These are phyloP conservation scores for Zoanthus sansibaricus DNA, from an alignment of 92 coral and sea anemone species.

Conservation along the genomic window DNA sequence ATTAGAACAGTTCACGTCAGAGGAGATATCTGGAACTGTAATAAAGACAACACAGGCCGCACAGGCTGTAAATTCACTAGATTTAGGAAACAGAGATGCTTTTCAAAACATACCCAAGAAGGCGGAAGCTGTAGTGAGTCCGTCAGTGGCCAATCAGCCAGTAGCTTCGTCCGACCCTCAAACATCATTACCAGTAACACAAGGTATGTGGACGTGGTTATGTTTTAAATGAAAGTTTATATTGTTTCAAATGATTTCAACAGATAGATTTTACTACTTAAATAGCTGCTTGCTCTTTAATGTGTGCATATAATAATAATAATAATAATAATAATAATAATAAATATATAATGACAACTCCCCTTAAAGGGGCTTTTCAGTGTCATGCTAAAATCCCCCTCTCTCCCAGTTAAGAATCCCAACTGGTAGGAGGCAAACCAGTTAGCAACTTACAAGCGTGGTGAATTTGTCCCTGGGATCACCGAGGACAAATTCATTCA, in stretches of 20 bases:
- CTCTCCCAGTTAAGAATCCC: too few relatives aligned
- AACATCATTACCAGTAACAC: not conserved
- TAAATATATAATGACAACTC: too few relatives aligned
- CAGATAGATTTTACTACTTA: too few relatives aligned
- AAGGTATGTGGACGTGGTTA: not conserved
- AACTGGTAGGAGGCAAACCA: too few relatives aligned
- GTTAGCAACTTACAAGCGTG: too few relatives aligned
- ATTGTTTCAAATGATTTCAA: not conserved
- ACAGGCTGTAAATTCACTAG: not conserved
- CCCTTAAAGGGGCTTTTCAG: too few relatives aligned
- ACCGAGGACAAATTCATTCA: too few relatives aligned
- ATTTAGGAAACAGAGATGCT: not conserved
- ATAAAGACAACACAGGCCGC: not conserved
- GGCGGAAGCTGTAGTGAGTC: not conserved
- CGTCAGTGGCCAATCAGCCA: not conserved
- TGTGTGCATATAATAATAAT: too few relatives aligned
- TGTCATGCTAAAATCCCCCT: too few relatives aligned
- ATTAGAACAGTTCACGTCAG: conserved; percentile 55
- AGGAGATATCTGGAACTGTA: conserved; percentile 24
- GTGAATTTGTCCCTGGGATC: too few relatives aligned
- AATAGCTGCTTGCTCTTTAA: too few relatives aligned
- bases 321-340: too few relatives aligned
- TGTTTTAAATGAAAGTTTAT: not conserved
- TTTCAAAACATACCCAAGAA: not conserved
- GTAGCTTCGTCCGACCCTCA: not conserved